Percentiles rank a stretch among this genome's conserved stretches.
These are phyloP conservation scores for Bradypus variegatus DNA, from an alignment of 2,797 vertebrate species.

Conservation along the genomic window DNA sequence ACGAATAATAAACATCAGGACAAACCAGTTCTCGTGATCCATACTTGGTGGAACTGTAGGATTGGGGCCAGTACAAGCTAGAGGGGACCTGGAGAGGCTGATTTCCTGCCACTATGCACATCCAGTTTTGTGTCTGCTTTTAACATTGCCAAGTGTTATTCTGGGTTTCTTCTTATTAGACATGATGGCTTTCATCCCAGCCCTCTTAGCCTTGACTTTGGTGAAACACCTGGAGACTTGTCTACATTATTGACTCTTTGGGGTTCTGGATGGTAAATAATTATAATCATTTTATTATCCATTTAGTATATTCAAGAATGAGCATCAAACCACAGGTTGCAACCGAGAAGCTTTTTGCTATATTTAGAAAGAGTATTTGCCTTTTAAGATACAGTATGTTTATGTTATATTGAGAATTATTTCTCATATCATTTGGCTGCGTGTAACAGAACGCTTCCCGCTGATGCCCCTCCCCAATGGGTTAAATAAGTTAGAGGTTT, in stretches of 20 bases:
- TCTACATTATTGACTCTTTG: neutral
- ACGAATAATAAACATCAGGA: neutral
- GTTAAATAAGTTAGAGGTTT: neutral
- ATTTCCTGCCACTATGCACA: neutral
- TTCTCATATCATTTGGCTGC: neutral
- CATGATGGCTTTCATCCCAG: neutral
- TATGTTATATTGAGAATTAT: constrained; percentile 9
- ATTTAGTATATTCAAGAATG: neutral
- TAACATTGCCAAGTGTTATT: neutral
- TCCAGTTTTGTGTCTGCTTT: neutral
- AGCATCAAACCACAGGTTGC: neutral
- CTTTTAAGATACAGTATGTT: neutral
- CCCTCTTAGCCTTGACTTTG: neutral
- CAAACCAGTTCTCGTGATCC: neutral
- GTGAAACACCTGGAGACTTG: neutral
- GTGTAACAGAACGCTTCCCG: neutral
- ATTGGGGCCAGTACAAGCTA: neutral
- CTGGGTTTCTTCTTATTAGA: constrained; percentile 5
- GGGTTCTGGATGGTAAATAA: neutral
- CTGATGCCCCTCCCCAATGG: neutral
- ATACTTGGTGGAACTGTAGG: neutral
- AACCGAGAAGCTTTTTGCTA: neutral
- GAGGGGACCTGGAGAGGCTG: neutral
- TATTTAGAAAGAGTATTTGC: constrained; percentile 22
- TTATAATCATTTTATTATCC: neutral